Conservation (phyloP, 2,113 vertebrate species). For the Megaleporinus macrocephalus region DNA sequence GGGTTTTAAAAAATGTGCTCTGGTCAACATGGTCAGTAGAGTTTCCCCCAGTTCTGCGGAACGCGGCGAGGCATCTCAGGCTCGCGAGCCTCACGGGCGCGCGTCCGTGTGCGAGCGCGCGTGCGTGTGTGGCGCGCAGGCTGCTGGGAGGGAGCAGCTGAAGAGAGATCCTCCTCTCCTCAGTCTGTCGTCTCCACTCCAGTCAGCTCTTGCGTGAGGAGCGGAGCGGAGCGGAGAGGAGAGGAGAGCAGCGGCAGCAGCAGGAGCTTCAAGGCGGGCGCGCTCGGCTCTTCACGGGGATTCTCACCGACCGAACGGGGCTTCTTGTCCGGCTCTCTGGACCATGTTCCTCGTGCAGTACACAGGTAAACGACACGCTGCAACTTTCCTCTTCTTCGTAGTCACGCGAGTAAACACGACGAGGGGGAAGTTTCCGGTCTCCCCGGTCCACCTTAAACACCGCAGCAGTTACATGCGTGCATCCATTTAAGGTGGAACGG, state of each 20-base stretch:
- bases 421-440: too few species aligned
- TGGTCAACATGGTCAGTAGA: too few species aligned
- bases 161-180: slow-evolving; percentile 70
- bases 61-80: too few species aligned
- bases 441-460: too few species aligned
- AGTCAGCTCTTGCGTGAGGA: slow-evolving; percentile 57
- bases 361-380: slow-evolving; percentile 75
- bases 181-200: slow-evolving; percentile 73
- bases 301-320: slow-evolving; percentile 56
- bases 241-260: slow-evolving; percentile 40
- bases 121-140: slow-evolving; percentile 65
- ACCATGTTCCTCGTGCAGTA: slow-evolving; percentile 85
- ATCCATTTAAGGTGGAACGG: too few species aligned
- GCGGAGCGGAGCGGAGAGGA: slow-evolving; percentile 48
- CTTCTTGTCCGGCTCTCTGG: slow-evolving; percentile 57
- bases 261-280: slow-evolving; percentile 48
- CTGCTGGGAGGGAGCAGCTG: slow-evolving; percentile 54
- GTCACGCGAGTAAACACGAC: background rate
- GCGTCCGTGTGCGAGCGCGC: slow-evolving; percentile 44
- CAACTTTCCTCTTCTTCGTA: slow-evolving; percentile 10
- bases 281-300: slow-evolving; percentile 58
- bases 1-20: too few species aligned
- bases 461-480: too few species aligned
- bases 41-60: background rate
- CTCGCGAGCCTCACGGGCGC: too few species aligned